Evolutionary conservation across 2,888 invertebrate species (phyloP), one percentile per base, ranked within the genome.

Genomic region (Aspidapion aeneum): DNA sequence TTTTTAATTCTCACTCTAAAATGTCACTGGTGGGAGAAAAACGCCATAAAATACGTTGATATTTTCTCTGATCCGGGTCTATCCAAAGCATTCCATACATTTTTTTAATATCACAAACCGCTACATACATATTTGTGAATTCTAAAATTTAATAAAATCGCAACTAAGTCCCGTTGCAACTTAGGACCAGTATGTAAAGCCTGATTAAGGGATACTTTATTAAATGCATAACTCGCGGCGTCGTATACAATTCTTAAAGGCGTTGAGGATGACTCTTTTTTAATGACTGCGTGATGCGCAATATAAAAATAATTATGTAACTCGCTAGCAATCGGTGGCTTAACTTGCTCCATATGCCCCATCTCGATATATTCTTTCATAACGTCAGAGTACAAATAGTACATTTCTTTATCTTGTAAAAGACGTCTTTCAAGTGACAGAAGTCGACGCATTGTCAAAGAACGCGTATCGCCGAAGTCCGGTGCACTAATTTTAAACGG

Each of bases 191-290:
- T 52, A 52, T 52, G 52, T n/a, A 52, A 52, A 52, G 52, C 5
- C 19, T 52, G 52, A n/a, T 52, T 52, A 9, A 52, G n/a, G 7
- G 57, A 57, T 2, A 21, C 21, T 18, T 57, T 57, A 21, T 21
- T 21, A 16, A 2, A 57, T 16, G 21, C 57, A 3, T 21, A 5
- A 57, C 57, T 57, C n/a, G 21, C 21, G 1, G 57, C 57, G 21
- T 57, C 57, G 22, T n/a, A 57, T 2, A 57, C 57, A 12, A 57
- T n/a, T 22, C 57, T 16, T 16, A 57, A 12, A n/a, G 57, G 57
- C 16, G 57, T 57, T 2, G 57, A 22, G 21, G 48, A 21, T 12
- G 57, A 57, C 16, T 57, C 22, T 22, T 57, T 21, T 3, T 22
- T 1, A 1, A 57, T n/a, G 17, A 57, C 22, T 9, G 21, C 22